Base-by-base conservation (phyloP, 2,888 invertebrate genomes). In the Empis livida region DNA sequence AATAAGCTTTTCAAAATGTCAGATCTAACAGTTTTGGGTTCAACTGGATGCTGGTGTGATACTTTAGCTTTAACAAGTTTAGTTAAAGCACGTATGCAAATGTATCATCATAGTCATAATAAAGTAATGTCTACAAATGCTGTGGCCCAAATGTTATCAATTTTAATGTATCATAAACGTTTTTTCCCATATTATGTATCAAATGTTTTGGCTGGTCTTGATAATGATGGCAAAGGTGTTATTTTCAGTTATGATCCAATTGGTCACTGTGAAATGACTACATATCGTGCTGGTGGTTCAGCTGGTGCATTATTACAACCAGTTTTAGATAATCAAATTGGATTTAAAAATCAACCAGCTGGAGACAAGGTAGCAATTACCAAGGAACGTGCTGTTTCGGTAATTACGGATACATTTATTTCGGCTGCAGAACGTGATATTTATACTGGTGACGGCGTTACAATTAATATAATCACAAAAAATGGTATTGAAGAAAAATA, bases 171-270 rank as follows among this genome's bases (percentile, higher is more conserved):
- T 65, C 88, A 93, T 67, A 89, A 92, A 59, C 79, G 99, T 48
- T 99, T 99, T 71, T 99, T 99, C 71, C 99, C 99, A 0, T 97
- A 96, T 68, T 99, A 96, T 63, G 86, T 96, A 17, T 89, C 91
- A 27, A 96, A 95, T 63, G 80, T 97, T 42, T 71, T 99, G 46
- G 97, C 90, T 44, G 99, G 99, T 0, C 65, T 99, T 46, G 95
- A 97, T 70, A 79, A 79, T 30, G 83, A 95, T 52, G 97, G 95
- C 4, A 87, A 89, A 63, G 99, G 99, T 10, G 87, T 87, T 57
- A 86, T 99, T 9, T 99, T 84, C 72, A 89, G 89, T 61, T 99
- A 96, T 66, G 99, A 99, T 68, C 97, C 97, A 0, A 87, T 99
- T 54, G 99, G 99, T 0, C 93, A 94, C 61, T 89, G 87, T 59